These are phyloP conservation scores for Nerophis ophidion DNA, from an alignment of 2,113 vertebrate genomes.

Conservation along the genomic window DNA sequence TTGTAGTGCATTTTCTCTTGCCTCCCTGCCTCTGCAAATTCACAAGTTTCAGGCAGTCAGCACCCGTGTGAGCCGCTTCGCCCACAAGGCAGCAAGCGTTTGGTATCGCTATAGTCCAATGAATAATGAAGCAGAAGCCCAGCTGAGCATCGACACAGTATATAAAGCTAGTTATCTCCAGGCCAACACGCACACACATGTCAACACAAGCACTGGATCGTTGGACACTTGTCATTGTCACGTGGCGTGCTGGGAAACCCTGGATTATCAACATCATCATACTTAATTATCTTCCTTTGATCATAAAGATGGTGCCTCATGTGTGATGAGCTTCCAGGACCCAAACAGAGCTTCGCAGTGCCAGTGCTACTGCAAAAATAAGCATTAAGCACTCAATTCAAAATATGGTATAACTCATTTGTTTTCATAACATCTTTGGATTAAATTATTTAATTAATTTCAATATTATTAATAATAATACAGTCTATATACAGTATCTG, in stretches of 20 bases:
- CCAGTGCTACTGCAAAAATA: no score
- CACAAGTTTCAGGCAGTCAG: constrained; percentile 6
- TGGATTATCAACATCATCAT: background rate
- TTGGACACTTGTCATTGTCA: constrained; percentile 38
- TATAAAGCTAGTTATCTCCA: constrained; percentile 61
- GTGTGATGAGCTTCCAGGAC: constrained; percentile 7
- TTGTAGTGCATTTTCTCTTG: background rate
- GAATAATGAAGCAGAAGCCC: constrained; percentile 73
- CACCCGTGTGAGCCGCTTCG: constrained; percentile 17
- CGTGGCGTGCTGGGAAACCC: constrained; percentile 22
- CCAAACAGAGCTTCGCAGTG: constrained; percentile 2
- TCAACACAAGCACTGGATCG: constrained; percentile 44
- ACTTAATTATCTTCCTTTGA: constrained; percentile 5
- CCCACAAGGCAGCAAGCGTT: constrained; percentile 48
- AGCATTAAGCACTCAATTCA: background rate
- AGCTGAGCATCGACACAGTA: constrained; percentile 68
- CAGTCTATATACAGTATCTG: no score
- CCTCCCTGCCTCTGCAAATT: background rate
- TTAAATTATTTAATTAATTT: no score
- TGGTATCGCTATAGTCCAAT: constrained; percentile 63
- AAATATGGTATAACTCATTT: background rate
- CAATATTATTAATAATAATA: no score
- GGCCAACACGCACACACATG: constrained; percentile 53
- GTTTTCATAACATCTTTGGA: no score
- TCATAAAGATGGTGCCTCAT: constrained; percentile 4